Conservation (phyloP, 2,888 invertebrate genomes). For the Zaprionus bogoriensis region DNA sequence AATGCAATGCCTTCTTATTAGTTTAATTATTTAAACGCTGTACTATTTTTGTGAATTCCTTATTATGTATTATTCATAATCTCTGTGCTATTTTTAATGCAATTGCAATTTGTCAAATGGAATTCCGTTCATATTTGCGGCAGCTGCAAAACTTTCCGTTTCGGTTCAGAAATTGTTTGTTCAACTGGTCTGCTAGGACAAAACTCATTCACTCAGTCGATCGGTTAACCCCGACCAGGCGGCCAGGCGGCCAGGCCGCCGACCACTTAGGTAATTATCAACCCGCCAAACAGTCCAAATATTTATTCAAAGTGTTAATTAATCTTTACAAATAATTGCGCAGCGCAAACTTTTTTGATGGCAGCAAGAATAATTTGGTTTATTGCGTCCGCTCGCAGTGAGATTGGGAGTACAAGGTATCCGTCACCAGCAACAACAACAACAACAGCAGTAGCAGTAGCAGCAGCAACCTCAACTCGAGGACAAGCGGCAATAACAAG, state of each 20-base stretch:
- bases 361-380: conserved; percentile 76
- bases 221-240: too few relatives aligned
- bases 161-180: conserved; percentile 12
- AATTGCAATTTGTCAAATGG: not conserved
- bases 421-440: conserved; percentile 35
- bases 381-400: conserved; percentile 45
- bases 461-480: conserved; percentile 19
- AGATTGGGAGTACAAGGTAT: conserved; percentile 33
- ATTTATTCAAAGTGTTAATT: conserved; percentile 77
- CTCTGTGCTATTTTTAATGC: not conserved
- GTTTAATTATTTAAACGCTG: too few relatives aligned
- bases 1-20: too few relatives aligned
- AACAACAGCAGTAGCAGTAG: conserved; percentile 17
- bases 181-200: not conserved
- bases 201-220: not conserved
- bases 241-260: too few relatives aligned
- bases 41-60: too few relatives aligned
- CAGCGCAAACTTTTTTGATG: conserved; percentile 70
- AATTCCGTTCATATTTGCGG: not conserved
- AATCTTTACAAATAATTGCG: conserved; percentile 75
- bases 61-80: too few relatives aligned
- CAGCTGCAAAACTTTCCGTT: not conserved
- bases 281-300: conserved; percentile 61
- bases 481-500: conserved; percentile 31
- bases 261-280: conserved; percentile 63